Percentiles rank a stretch among this genome's conserved stretches.
Evolutionary conservation across 2,113 vertebrate genomes (phyloP).

Genomic region (Mustelus asterias): DNA sequence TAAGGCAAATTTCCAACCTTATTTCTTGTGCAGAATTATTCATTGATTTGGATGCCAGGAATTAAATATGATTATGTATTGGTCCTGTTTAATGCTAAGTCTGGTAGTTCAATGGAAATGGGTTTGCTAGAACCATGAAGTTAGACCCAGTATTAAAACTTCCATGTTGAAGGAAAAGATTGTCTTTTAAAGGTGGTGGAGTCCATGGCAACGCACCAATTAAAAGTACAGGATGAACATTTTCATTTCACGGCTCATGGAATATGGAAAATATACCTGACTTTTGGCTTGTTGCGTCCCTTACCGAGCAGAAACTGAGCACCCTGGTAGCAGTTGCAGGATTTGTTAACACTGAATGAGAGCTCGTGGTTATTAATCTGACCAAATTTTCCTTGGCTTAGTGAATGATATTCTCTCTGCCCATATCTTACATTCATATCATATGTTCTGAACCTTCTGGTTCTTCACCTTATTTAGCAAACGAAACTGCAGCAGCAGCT

Average conservation of each 20-base stretch:
- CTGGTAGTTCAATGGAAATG: not conserved
- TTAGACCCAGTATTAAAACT: not conserved
- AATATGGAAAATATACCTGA: not conserved
- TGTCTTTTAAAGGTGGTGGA: not conserved
- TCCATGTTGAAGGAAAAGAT: not conserved
- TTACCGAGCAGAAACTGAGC: not conserved
- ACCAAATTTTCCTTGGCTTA: not conserved
- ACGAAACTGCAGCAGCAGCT: conserved; percentile 96
- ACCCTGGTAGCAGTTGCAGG: not conserved
- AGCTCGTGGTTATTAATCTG: not conserved
- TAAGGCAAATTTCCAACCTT: conserved; percentile 45
- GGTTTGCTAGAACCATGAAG: not conserved
- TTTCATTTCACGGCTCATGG: not conserved
- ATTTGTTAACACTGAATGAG: not conserved
- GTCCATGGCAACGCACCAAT: too few species aligned
- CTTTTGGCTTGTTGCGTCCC: not conserved
- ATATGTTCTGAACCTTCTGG: not conserved
- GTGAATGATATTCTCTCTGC: not conserved
- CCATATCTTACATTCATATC: not conserved
- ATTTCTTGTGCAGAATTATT: not conserved
- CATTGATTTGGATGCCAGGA: not conserved
- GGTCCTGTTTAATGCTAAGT: not conserved
- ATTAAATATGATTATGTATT: not conserved
- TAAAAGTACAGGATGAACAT: not conserved
- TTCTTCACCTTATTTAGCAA: conserved; percentile 63